These are phyloP conservation scores for Acronicta alni DNA, from an alignment of 2,888 invertebrate genomes.

Conservation along the genomic window DNA sequence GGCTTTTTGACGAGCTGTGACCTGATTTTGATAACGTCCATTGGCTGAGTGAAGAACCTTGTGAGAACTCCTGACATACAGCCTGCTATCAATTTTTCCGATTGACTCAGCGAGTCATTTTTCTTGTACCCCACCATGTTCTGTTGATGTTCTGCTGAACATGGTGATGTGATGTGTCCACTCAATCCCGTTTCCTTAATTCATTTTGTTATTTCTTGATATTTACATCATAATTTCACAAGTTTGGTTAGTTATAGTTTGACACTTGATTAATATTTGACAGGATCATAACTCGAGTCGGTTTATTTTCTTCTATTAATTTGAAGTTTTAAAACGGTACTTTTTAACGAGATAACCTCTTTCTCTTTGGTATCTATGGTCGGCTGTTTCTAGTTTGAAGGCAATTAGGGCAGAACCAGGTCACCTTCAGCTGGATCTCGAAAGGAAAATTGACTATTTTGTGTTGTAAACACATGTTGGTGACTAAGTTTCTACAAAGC, in stretches of 20 bases:
- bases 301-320: neutral
- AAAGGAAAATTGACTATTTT: too few relatives aligned
- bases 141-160: conserved; percentile 56
- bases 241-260: neutral
- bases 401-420: too few relatives aligned
- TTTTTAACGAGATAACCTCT: too few relatives aligned
- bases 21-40: conserved; percentile 98
- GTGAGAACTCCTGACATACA: conserved; percentile 73
- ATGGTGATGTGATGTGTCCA: conserved; percentile 19
- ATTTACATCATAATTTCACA: neutral
- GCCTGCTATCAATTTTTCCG: conserved; percentile 77
- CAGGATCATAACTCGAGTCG: neutral
- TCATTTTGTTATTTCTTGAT: too few relatives aligned
- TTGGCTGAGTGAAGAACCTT: conserved; percentile 90
- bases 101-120: conserved; percentile 69
- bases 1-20: conserved; percentile 95
- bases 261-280: neutral
- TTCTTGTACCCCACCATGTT: conserved; percentile 78
- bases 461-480: too few relatives aligned
- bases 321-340: neutral
- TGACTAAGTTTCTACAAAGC: too few relatives aligned
- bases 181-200: neutral
- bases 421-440: too few relatives aligned
- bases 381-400: too few relatives aligned
- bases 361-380: too few relatives aligned